Conservation (phyloP, 2,797 vertebrate genomes). For the Kryptolebias ocellatus region DNA sequence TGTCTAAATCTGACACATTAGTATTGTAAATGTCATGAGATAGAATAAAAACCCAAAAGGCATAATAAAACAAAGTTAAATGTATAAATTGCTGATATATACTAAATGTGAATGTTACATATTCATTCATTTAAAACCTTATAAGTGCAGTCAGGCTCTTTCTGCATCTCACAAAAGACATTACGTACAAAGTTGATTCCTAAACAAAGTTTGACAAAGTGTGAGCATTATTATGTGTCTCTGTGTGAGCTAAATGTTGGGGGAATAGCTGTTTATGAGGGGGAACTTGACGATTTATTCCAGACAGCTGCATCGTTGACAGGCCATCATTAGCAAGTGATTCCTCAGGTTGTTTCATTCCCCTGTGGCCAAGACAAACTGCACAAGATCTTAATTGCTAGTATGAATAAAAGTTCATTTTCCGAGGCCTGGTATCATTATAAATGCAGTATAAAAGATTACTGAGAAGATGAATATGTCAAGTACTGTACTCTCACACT, state of each 20-base stretch:
- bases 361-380: slow-evolving; percentile 82
- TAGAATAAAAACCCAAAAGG: background rate
- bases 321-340: slow-evolving; percentile 85
- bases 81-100: background rate
- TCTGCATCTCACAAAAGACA: slow-evolving; percentile 7
- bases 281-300: slow-evolving; percentile 83
- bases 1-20: background rate
- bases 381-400: slow-evolving; percentile 83
- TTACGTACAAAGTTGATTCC: slow-evolving; percentile 46
- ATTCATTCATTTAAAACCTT: too few relatives aligned
- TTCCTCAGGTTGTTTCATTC: slow-evolving; percentile 84
- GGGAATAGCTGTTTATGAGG: slow-evolving; percentile 83
- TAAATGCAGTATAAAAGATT: slow-evolving; percentile 73
- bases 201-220: slow-evolving; percentile 51
- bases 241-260: slow-evolving; percentile 64
- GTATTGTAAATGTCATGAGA: background rate
- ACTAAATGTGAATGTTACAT: background rate
- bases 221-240: slow-evolving; percentile 25
- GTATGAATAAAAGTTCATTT: slow-evolving; percentile 86
- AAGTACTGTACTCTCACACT: slow-evolving; percentile 68
- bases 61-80: background rate
- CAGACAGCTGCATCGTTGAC: slow-evolving; percentile 87
- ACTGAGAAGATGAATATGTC: slow-evolving; percentile 75
- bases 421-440: slow-evolving; percentile 74
- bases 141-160: background rate